Evolutionary conservation across 2,797 vertebrate species (phyloP).

Genomic region (Pangasius larnaudii): DNA sequence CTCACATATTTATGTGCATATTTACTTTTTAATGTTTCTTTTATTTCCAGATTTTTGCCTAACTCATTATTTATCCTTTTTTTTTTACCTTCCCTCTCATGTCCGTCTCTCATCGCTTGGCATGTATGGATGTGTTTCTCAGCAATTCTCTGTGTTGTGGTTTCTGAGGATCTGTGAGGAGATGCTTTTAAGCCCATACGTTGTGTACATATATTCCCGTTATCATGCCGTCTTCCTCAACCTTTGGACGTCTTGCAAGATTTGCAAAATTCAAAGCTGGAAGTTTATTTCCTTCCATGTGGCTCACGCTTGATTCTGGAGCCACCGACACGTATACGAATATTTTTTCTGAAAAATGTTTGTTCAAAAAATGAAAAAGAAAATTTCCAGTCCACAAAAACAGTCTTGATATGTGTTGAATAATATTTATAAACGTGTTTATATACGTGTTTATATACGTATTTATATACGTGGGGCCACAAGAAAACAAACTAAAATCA

Average conservation of each 20-base stretch:
- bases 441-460: too few species aligned
- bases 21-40: conserved; percentile 60
- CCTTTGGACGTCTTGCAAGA: neutral
- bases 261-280: neutral
- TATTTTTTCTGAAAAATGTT: neutral
- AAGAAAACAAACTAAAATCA: neutral
- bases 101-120: conserved; percentile 40
- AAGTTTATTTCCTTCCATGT: neutral
- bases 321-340: neutral
- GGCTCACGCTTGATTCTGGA: neutral
- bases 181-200: conserved; percentile 53
- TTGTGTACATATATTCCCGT: conserved; percentile 27
- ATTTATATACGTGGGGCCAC: too few species aligned
- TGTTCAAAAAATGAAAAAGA: neutral
- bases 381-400: neutral
- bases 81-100: conserved; percentile 30
- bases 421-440: too few species aligned
- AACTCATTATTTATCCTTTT: conserved; percentile 58
- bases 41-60: conserved; percentile 58
- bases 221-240: neutral
- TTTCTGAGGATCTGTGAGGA: conserved; percentile 61
- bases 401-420: too few species aligned
- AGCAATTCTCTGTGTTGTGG: conserved; percentile 66
- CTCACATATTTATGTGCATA: conserved; percentile 59
- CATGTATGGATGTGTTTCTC: conserved; percentile 49